These are phyloP conservation scores for Colaptes auratus DNA, from an alignment of 2,113 vertebrate species.

Conservation along the genomic window DNA sequence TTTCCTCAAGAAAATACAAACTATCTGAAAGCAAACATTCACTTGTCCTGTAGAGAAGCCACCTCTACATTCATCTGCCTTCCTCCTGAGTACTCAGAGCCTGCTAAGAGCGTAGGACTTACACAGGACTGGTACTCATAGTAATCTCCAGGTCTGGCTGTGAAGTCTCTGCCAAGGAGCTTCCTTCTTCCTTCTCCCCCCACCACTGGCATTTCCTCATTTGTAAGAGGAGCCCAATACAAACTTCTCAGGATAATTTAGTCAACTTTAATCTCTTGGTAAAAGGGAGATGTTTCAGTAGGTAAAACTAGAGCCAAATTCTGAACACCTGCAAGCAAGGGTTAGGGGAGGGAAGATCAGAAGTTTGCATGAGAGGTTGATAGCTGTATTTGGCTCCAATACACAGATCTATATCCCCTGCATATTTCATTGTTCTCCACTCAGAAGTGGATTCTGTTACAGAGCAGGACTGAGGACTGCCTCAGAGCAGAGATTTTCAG, in stretches of 20 bases:
- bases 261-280: not conserved
- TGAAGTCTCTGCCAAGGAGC: not conserved
- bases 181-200: not conserved
- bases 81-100: not conserved
- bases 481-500: not conserved
- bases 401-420: not conserved
- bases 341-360: not conserved
- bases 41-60: not conserved
- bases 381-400: not conserved
- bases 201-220: conserved; percentile 5
- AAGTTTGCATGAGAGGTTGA: not conserved
- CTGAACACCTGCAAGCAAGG: conserved; percentile 22
- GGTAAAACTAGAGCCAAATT: conserved; percentile 9
- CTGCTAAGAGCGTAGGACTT: not conserved
- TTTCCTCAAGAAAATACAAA: not conserved
- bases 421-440: not conserved
- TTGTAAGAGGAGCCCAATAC: not conserved
- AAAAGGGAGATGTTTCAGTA: not conserved
- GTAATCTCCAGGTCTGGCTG: not conserved
- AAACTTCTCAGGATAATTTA: not conserved
- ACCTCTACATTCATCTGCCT: not conserved
- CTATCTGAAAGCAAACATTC: not conserved
- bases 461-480: not conserved
- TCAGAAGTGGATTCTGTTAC: not conserved
- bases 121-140: not conserved